Evolutionary conservation across 2,797 vertebrate species (phyloP), one percentile per base, ranked within the genome.

Genomic region (Merluccius polli): DNA sequence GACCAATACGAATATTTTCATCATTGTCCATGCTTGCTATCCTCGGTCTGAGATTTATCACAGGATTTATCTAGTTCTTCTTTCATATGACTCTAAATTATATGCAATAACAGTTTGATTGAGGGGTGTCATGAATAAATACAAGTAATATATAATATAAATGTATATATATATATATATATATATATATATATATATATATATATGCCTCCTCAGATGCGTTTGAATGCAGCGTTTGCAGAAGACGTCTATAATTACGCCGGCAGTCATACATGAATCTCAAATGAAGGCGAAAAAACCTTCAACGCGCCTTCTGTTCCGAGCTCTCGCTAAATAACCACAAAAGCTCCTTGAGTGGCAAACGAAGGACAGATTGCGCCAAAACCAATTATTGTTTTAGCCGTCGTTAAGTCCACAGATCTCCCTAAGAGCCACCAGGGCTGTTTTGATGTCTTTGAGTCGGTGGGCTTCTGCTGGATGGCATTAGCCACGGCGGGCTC

Each of bases 371-470:
- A 93, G 91, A 92, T 92, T 93, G 92, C 84, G 90, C 91, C 92
- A 93, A 92, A 93, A 93, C 92, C 93, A 94, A 94, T 94, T 93
- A 94, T 93, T 94, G 92, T 93, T 93, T 94, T 86, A 87, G 85
- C 79, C 77, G 82, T 87, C 92, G 91, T 93, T 91, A 93, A 92
- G 89, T 90, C 88, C 90, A 88, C 89, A 91, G 90, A 91, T 90
- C 87, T 92, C 88, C 87, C 91, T 38, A 86, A 90, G 90, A 92
- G 91, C 89, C 83, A 44, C 77, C 85, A 86, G 73, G 73, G 74
- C 77, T 85, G 91, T 91, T 93, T 92, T 93, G 92, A 93, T 93
- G 91, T 91, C 92, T 93, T 92, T 91, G 88, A 93, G 86, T 83
- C 76, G 71, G 88, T 24, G 27, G 67, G 24, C 52, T 59, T 59